Base-by-base conservation (phyloP, 2,888 invertebrate species). In the Drosophila nr. fundita region DNA sequence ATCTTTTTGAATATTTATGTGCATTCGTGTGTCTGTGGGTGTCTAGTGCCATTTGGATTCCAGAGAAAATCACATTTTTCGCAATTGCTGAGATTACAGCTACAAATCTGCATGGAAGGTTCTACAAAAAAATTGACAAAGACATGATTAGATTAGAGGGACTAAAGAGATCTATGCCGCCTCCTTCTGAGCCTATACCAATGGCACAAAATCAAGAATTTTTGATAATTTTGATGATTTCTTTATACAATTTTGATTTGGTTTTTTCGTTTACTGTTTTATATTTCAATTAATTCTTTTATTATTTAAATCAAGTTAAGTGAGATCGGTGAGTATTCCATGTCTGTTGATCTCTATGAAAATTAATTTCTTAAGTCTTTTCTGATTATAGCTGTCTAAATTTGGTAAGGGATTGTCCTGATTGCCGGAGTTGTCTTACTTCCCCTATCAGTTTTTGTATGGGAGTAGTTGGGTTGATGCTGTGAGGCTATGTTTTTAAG, bases 1-100 rank as follows among this genome's bases (percentile, higher is more conserved):
- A 89, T 87, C 82, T 76, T 87, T 87, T 82, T 89, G 90, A 90
- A 90, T 90, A 90, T 90, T 83, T 89, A 85, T 85, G 67, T 58
- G 42, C 58, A 15, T 58, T 29, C 42, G 36, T 58, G 18, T 54
- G 36, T 13, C 27, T 38, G 40, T 55, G 34, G 53, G 57, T 61
- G 42, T 62, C 48, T 61, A 27, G 7, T 74, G 29, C 68, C 68
- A 76, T 76, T 86, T 68, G 66, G 83, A 86, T 83, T 88, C 83
- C 89, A 70, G 50, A 54, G 82, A 73, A 87, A 73, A 86, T 88
- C 83, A 70, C 65, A 78, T 63, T 55, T 48, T 30, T 54, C 54
- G 32, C n/a, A 59, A 48, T 55, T 71, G 63, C 63, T 30, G 52
- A 71, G 78, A 80, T 74, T 77, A 62, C 67, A 74, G 69, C 62